These are phyloP conservation scores for Pelusios castaneus DNA, from an alignment of 2,113 vertebrate genomes.

Conservation along the genomic window DNA sequence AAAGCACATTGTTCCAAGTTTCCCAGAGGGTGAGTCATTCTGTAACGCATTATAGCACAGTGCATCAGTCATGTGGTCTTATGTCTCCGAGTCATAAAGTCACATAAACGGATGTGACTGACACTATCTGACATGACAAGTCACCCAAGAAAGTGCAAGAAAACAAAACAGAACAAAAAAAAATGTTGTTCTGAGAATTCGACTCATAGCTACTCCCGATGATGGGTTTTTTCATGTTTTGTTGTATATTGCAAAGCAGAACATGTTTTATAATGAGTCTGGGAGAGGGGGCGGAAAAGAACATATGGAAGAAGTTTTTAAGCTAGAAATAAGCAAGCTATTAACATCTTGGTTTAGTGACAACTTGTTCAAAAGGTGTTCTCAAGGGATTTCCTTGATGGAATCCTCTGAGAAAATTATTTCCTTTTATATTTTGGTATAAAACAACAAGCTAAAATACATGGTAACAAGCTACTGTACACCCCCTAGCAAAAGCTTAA, in stretches of 20 bases:
- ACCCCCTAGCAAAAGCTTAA: background rate
- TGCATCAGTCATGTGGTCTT: constrained; percentile 51
- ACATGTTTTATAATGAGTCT: background rate
- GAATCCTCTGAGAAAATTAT: background rate
- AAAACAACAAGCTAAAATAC: constrained; percentile 78
- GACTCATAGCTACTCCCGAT: background rate
- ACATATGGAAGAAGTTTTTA: constrained; percentile 26
- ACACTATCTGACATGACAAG: constrained; percentile 35
- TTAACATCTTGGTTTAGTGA: background rate
- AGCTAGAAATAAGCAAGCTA: constrained; percentile 12
- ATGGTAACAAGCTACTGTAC: constrained; percentile 77
- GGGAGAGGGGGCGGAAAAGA: background rate
- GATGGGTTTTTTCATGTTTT: background rate
- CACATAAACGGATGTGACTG: constrained; percentile 46
- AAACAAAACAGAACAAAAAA: constrained; percentile 37
- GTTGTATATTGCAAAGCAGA: background rate
- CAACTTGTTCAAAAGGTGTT: background rate
- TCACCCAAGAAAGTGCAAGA: constrained; percentile 50
- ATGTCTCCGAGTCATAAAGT: constrained; percentile 45
- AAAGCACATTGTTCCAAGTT: constrained; percentile 25
- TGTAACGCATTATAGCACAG: background rate
- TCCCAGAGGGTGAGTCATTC: constrained; percentile 39
- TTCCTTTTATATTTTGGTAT: constrained; percentile 21
- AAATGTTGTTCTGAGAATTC: constrained; percentile 5
- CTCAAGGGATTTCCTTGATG: background rate